Evolutionary conservation across 2,888 invertebrate genomes (phyloP).

Genomic region (Campoplex capitator): DNA sequence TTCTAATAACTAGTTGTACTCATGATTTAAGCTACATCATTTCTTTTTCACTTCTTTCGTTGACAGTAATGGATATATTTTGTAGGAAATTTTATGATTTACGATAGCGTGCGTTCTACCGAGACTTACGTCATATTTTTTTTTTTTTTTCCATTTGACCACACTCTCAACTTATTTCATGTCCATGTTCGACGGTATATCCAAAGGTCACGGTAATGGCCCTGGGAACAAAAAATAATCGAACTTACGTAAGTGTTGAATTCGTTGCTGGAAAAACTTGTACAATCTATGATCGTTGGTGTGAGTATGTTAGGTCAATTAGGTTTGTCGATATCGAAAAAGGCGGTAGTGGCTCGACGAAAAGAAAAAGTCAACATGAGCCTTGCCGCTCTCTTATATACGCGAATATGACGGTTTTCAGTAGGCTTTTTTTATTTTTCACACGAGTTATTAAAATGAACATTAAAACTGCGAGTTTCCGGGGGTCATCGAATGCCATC

Average conservation of each 20-base stretch:
- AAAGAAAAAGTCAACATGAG: too few species aligned
- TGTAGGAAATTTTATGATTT: neutral
- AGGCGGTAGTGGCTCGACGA: too few species aligned
- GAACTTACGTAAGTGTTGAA: neutral
- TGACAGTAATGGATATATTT: neutral
- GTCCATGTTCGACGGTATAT: neutral
- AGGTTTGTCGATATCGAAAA: too few species aligned
- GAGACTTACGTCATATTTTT: neutral
- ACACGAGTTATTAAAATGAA: neutral
- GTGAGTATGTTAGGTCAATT: neutral
- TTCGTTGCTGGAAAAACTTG: neutral
- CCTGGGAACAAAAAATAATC: conserved; percentile 1
- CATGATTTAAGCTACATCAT: neutral
- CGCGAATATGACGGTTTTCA: too few species aligned
- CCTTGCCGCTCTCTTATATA: too few species aligned
- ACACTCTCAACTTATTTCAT: neutral
- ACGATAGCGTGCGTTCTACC: neutral
- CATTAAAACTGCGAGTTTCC: too few species aligned
- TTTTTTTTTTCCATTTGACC: neutral
- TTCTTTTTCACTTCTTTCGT: conserved; percentile 4
- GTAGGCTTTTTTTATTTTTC: neutral
- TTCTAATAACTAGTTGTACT: too few species aligned
- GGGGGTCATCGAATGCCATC: too few species aligned
- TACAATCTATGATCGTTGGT: neutral
- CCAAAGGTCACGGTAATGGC: conserved; percentile 16